Conservation (phyloP, 2,113 vertebrate genomes). For the Emydura subglobosa region DNA sequence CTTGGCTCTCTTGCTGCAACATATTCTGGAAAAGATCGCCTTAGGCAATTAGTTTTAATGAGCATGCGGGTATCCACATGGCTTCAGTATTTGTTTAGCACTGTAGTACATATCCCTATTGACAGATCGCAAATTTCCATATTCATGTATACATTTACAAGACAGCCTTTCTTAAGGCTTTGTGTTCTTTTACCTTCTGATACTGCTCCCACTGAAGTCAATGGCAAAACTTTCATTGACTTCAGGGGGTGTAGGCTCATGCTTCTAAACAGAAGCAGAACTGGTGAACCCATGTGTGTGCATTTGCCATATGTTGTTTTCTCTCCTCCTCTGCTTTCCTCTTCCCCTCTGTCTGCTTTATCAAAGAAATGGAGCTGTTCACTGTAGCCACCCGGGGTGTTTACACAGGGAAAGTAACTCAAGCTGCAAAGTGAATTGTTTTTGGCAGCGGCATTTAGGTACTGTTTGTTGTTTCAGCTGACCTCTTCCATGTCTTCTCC, state of each 20-base stretch:
- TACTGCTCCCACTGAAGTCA: neutral
- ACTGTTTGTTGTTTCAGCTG: constrained; percentile 39
- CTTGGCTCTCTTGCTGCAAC: neutral
- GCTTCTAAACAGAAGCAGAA: neutral
- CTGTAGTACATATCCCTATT: neutral
- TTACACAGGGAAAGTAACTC: constrained; percentile 62
- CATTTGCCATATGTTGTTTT: constrained; percentile 5
- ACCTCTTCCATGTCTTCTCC: constrained; percentile 10
- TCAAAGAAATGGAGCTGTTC: constrained; percentile 12
- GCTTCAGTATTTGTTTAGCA: neutral
- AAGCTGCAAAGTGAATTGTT: constrained; percentile 47
- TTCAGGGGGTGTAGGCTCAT: rapidly evolving
- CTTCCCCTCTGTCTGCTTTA: constrained; percentile 39
- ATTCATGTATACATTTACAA: neutral
- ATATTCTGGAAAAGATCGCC: neutral
- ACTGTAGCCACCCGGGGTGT: neutral
- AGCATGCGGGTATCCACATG: neutral
- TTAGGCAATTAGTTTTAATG: neutral
- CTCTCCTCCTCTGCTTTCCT: neutral
- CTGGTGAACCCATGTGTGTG: neutral
- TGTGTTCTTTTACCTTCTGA: rapidly evolving
- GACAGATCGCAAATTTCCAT: neutral
- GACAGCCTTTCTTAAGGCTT: neutral
- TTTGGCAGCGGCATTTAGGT: constrained; percentile 53
- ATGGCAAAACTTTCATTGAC: neutral